phyloP scores from a whole-genome alignment of 2,888 invertebrate genomes.

The Lepetodrilus schrolli region DNA sequence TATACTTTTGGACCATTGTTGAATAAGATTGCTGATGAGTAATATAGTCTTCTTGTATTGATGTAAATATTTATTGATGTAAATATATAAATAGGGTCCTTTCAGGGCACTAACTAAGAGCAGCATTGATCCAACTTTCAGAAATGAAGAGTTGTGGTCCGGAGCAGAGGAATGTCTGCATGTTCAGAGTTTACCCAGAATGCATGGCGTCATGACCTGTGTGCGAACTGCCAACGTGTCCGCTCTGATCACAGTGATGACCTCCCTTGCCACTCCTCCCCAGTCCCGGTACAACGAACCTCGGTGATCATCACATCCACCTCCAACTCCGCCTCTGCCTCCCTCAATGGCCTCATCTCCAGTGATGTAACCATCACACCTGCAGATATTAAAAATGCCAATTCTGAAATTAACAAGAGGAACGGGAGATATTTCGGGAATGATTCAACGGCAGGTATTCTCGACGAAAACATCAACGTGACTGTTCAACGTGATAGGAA shows the following conservation, averaged over 20 bases:
- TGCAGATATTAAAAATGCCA: conserved; percentile 20
- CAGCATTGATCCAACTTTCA: too few species aligned
- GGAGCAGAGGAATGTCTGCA: conserved; percentile 41
- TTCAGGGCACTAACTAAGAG: too few species aligned
- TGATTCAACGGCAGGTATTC: not conserved
- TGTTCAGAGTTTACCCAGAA: conserved; percentile 68
- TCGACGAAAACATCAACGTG: not conserved
- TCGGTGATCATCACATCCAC: conserved; percentile 39
- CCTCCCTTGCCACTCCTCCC: conserved; percentile 38
- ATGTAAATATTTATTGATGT: too few species aligned
- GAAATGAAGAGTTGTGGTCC: not conserved
- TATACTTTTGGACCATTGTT: too few species aligned
- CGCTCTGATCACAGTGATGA: conserved; percentile 52
- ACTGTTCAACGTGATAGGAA: not conserved
- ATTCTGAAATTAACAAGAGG: not conserved
- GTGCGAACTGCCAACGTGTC: conserved; percentile 65
- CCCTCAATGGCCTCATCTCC: not conserved
- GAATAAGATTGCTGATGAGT: not conserved
- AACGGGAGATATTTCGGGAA: not conserved
- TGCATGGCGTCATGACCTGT: conserved; percentile 69
- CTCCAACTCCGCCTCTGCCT: conserved; percentile 27
- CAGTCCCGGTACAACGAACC: conserved; percentile 56
- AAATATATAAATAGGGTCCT: too few species aligned
- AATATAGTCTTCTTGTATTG: not conserved
- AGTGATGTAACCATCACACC: not conserved